Conservation (phyloP, 2,888 invertebrate species). For the Labia minor region DNA sequence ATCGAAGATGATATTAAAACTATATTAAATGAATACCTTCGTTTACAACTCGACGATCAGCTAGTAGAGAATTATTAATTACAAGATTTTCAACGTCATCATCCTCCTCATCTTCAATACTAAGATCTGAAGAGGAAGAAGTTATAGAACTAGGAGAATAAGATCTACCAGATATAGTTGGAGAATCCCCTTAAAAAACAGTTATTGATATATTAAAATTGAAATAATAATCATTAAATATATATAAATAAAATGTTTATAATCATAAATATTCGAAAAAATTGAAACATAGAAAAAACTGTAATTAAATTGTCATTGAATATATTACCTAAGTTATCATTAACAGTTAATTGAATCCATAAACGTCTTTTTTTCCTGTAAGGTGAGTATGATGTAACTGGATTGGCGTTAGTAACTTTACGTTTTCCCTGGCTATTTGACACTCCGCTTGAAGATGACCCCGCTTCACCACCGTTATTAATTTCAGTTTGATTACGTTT, state of each 20-base stretch:
- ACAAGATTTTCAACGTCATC: not conserved
- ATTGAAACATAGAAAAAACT: too few relatives aligned
- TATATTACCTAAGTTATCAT: not conserved
- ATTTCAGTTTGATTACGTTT: conserved; percentile 42
- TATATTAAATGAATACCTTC: too few relatives aligned
- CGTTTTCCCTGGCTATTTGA: conserved; percentile 22
- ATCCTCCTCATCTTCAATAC: not conserved
- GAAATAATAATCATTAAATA: not conserved
- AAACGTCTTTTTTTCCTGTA: not conserved
- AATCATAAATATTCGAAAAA: too few relatives aligned
- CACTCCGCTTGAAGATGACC: conserved; percentile 23
- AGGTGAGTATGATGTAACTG: not conserved
- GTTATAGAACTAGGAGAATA: not conserved
- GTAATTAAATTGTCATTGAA: too few relatives aligned
- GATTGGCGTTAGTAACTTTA: conserved; percentile 18
- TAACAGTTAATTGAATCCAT: not conserved
- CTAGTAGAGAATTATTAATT: not conserved
- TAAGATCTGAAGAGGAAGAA: not conserved
- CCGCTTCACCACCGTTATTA: not conserved
- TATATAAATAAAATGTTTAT: too few relatives aligned
- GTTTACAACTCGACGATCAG: too few relatives aligned
- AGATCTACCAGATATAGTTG: not conserved
- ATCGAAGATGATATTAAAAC: too few relatives aligned
- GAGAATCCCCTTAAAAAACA: not conserved
- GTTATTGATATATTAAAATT: not conserved